phyloP scores from a whole-genome alignment of 2,113 vertebrate species.

The Petroica traversi region DNA sequence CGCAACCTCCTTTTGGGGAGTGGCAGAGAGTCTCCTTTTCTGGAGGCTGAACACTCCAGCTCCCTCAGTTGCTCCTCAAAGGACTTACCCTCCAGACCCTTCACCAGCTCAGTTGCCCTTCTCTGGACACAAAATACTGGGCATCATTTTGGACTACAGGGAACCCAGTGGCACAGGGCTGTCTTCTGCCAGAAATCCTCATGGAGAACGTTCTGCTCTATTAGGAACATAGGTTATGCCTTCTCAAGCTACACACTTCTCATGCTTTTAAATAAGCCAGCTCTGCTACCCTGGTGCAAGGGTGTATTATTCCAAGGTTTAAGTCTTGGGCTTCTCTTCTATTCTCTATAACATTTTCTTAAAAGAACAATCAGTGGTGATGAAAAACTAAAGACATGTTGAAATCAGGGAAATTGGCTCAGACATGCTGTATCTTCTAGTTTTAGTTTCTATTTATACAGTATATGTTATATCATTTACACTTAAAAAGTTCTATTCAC shows the following conservation, averaged over 20 bases:
- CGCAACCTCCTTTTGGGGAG: not conserved
- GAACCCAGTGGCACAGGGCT: accelerated
- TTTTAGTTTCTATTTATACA: not conserved
- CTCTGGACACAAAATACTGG: not conserved
- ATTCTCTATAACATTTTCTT: not conserved
- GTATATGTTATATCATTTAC: not conserved
- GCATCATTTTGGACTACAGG: not conserved
- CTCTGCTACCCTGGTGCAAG: not conserved
- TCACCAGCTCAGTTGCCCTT: not conserved
- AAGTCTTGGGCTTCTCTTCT: not conserved
- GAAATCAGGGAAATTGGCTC: not conserved
- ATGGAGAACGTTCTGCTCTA: not conserved
- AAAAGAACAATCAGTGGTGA: not conserved
- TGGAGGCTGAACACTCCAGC: not conserved
- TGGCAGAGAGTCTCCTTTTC: not conserved
- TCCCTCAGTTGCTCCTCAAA: not conserved
- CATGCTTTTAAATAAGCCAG: not conserved
- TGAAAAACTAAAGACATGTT: not conserved
- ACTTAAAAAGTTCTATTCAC: not conserved
- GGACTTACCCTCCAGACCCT: not conserved
- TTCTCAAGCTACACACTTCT: not conserved
- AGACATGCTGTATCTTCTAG: not conserved
- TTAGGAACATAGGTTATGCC: not conserved
- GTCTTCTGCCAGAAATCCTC: not conserved
- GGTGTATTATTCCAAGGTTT: not conserved